phyloP scores from a whole-genome alignment of 2,113 vertebrate species.

The Nycticryphes semicollaris region DNA sequence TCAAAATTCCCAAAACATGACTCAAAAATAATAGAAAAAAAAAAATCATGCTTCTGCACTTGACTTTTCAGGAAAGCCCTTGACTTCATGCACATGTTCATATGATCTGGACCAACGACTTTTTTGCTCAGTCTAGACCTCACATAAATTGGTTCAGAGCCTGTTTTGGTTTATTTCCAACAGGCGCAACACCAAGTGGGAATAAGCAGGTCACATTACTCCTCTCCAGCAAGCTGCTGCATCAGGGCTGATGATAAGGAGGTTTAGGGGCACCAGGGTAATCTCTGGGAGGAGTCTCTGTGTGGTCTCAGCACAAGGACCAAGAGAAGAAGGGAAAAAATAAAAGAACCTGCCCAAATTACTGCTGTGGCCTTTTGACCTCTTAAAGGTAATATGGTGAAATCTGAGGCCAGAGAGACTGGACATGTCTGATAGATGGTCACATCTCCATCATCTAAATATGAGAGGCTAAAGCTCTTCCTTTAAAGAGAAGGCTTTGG shows the following conservation, averaged over 20 bases:
- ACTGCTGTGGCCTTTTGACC: background rate
- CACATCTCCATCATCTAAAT: background rate
- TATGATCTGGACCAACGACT: background rate
- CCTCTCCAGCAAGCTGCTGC: background rate
- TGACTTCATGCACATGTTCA: background rate
- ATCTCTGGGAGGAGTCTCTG: background rate
- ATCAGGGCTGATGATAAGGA: background rate
- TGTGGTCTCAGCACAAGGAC: background rate
- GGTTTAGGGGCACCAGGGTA: background rate
- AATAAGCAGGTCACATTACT: background rate
- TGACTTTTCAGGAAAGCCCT: background rate
- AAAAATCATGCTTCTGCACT: background rate
- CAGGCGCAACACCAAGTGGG: background rate
- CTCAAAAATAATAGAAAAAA: background rate
- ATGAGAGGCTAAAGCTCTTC: background rate
- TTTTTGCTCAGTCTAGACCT: background rate
- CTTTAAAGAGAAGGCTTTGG: background rate
- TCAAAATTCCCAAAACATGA: background rate
- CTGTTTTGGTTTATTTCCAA: background rate
- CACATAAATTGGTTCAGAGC: background rate
- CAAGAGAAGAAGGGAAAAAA: background rate
- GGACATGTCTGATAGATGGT: background rate
- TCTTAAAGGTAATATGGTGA: background rate
- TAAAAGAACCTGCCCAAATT: background rate
- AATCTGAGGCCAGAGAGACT: background rate